These are phyloP conservation scores for Romanomermis culicivorax DNA, from an alignment of 2,888 invertebrate genomes.

Conservation along the genomic window DNA sequence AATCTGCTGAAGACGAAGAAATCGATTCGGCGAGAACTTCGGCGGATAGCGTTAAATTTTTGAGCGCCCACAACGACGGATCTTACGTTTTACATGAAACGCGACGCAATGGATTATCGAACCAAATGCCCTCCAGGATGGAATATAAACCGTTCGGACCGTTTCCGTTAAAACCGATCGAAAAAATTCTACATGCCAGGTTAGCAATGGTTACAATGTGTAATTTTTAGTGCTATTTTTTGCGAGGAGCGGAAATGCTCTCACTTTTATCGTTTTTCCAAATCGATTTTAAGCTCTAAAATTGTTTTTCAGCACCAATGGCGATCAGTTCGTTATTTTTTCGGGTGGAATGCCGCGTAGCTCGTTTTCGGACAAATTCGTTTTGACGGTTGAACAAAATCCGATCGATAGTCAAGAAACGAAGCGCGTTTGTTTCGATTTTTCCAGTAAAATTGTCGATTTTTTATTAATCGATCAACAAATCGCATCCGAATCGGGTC, in stretches of 20 bases:
- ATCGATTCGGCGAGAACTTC: not conserved
- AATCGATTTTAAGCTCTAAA: not conserved
- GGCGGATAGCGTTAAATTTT: slow-evolving; percentile 38
- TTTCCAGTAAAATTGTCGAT: slow-evolving; percentile 71
- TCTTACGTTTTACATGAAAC: slow-evolving; percentile 48
- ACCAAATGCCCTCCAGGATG: not conserved
- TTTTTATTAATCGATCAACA: slow-evolving; percentile 34
- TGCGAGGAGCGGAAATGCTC: too few species aligned
- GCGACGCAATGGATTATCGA: not conserved
- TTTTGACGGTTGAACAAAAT: slow-evolving; percentile 58
- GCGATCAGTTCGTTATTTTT: slow-evolving; percentile 40
- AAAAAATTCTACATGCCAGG: slow-evolving; percentile 41
- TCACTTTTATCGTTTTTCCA: not conserved
- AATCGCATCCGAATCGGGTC: too few species aligned
- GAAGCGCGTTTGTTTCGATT: slow-evolving; percentile 71
- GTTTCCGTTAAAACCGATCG: slow-evolving; percentile 81
- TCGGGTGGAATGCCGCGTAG: slow-evolving; percentile 81
- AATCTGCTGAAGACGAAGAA: too few species aligned
- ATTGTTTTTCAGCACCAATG: slow-evolving; percentile 29
- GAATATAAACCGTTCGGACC: slow-evolving; percentile 51
- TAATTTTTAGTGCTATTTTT: too few species aligned
- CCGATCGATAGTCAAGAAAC: slow-evolving; percentile 31
- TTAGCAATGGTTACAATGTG: not conserved
- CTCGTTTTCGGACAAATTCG: slow-evolving; percentile 74
- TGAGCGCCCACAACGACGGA: slow-evolving; percentile 85